Evolutionary conservation across 2,888 invertebrate species (phyloP).

Genomic region (Automeris io): DNA sequence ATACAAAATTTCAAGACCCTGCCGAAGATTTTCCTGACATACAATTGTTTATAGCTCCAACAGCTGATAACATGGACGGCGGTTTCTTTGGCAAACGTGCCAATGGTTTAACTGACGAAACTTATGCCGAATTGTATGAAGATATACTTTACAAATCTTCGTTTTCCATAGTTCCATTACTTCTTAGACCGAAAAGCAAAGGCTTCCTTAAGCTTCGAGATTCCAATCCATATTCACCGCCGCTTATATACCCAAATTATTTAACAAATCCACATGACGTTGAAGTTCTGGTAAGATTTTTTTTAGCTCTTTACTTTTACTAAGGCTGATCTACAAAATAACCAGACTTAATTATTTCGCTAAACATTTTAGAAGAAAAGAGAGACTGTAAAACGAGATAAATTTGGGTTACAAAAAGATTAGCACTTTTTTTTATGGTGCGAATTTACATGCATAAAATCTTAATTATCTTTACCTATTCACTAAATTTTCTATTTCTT

Average conservation of each 20-base stretch:
- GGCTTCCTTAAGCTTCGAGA: slow-evolving; percentile 83
- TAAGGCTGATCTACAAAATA: no score
- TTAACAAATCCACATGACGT: slow-evolving; percentile 84
- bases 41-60: slow-evolving; percentile 85
- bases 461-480: no score
- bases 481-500: no score
- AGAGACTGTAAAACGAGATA: no score
- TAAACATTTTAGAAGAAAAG: no score
- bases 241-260: slow-evolving; percentile 93
- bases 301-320: no score
- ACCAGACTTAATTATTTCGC: no score
- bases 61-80: slow-evolving; percentile 87
- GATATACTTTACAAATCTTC: slow-evolving; percentile 82
- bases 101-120: slow-evolving; percentile 80
- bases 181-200: slow-evolving; percentile 85
- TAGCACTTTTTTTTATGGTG: no score
- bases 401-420: no score
- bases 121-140: slow-evolving; percentile 83
- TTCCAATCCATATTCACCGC: slow-evolving; percentile 82
- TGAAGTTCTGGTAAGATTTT: slow-evolving; percentile 79
- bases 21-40: slow-evolving; percentile 86
- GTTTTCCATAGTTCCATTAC: slow-evolving; percentile 80
- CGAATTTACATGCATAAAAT: no score
- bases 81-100: slow-evolving; percentile 84
- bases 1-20: slow-evolving; percentile 82